phyloP scores from a whole-genome alignment of 1,140 invertebrate species.

The Tetragonula clypearis region DNA sequence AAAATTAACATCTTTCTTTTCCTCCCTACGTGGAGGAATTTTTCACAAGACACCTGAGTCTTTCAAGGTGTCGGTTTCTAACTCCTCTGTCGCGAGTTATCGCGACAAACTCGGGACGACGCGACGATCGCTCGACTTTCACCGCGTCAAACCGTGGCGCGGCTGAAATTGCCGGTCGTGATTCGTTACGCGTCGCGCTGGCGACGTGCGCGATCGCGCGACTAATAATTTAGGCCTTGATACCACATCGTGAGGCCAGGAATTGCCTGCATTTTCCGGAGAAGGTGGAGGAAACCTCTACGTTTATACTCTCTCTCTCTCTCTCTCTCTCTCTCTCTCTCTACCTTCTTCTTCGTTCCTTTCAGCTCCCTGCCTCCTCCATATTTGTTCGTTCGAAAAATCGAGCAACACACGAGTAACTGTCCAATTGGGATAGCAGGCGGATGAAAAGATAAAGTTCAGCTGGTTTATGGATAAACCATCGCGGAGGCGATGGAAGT shows the following conservation, averaged over 20 bases:
- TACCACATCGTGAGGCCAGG: background rate
- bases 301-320: background rate
- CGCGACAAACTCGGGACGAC: background rate
- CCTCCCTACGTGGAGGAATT: too few species aligned
- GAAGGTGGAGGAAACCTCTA: too few species aligned
- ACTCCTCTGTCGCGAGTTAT: background rate
- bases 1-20: too few species aligned
- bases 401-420: too few species aligned
- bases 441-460: background rate
- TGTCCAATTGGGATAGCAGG: too few species aligned
- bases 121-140: background rate
- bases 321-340: background rate
- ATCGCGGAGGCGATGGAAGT: background rate
- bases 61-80: too few species aligned
- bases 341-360: background rate
- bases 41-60: too few species aligned
- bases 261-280: background rate
- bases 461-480: conserved; percentile 3
- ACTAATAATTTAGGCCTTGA: conserved; percentile 44
- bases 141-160: conserved; percentile 17
- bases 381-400: too few species aligned
- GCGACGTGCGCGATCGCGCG: conserved; percentile 24
- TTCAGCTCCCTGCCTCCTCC: background rate
- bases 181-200: conserved; percentile 38
- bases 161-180: background rate